Evolutionary conservation across 2,888 invertebrate species (phyloP), one percentile per base, ranked within the genome.

Genomic region (Zele albiditarsus): DNA sequence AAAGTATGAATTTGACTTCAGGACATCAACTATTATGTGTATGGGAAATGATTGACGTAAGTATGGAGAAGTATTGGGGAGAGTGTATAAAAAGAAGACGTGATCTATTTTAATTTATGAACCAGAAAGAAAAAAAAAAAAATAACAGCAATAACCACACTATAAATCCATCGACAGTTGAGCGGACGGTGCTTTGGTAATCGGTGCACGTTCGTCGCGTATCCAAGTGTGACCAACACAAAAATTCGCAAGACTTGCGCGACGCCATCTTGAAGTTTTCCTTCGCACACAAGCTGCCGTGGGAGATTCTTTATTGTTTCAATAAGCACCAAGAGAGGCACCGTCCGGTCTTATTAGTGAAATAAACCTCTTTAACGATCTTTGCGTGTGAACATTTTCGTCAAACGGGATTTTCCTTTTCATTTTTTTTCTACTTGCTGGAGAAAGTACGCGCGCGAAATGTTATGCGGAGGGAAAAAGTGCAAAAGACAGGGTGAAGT

Each of bases 351-450:
- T 89, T 89, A 89, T 89, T 89, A 89, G 87, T 86, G 89, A 88
- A 88, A 89, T 89, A 89, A 89, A 89, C 87, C 88, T 89, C 86
- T 86, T 87, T 88, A 88, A 89, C 86, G 87, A 83, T 85, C 80
- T 78, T 75, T 79, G 81, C 66, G 77, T 80, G 82, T 82, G 75
- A 80, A 80, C 79, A 80, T 80, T 80, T 77, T 77, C 73, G 69
- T 77, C 78, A 66, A 58, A 65, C 63, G 75, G 63, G 57, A 46
- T 71, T 75, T 67, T 53, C 31, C 63, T 71, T 70, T 70, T 75
- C 5, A 31, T 69, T 65, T 75, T 33, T 58, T 72, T 46, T 69
- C 71, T n/a, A n/a, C 53, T 53, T 69, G 65, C 67, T 65, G 27
- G 62, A 46, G 46, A 60, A 73, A 73, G 28, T 20, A 16, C 25